These are phyloP conservation scores for Bathybates hornii DNA, from an alignment of 2,113 vertebrate genomes.

Conservation along the genomic window DNA sequence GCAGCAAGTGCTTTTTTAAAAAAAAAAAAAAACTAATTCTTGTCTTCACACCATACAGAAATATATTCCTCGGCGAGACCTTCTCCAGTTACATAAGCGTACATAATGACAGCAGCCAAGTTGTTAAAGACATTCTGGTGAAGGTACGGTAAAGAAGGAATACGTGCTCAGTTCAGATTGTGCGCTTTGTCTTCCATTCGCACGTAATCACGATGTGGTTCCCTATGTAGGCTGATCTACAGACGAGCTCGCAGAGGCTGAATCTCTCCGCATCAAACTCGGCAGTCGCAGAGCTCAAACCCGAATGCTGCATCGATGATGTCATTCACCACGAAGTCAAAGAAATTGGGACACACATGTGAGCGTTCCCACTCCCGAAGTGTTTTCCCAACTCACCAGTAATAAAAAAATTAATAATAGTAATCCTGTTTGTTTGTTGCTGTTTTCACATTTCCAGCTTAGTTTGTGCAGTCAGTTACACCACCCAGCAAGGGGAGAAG, in stretches of 20 bases:
- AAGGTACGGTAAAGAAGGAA: conserved; percentile 76
- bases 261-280: conserved; percentile 94
- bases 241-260: conserved; percentile 97
- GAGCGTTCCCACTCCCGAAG: conserved; percentile 13
- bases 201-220: background rate
- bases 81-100: conserved; percentile 99
- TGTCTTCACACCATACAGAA: conserved; percentile 65
- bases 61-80: conserved; percentile 96
- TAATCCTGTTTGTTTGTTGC: background rate
- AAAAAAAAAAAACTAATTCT: rapidly evolving
- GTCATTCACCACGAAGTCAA: conserved; percentile 99
- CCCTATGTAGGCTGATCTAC: conserved; percentile 86
- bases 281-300: conserved; percentile 87
- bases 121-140: conserved; percentile 94
- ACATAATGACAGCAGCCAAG: conserved; percentile 94
- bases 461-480: conserved; percentile 98
- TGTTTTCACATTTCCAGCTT: conserved; percentile 72
- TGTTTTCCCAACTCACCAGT: background rate
- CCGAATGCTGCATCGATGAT: conserved; percentile 94
- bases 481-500: conserved; percentile 91
- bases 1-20: background rate
- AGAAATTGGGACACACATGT: conserved; percentile 99
- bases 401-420: background rate
- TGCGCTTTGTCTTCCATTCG: background rate
- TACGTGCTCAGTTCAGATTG: no score